Evolutionary conservation across 1,140 invertebrate genomes (phyloP), one percentile per base, ranked within the genome.

Genomic region (Tetragonula clypearis): DNA sequence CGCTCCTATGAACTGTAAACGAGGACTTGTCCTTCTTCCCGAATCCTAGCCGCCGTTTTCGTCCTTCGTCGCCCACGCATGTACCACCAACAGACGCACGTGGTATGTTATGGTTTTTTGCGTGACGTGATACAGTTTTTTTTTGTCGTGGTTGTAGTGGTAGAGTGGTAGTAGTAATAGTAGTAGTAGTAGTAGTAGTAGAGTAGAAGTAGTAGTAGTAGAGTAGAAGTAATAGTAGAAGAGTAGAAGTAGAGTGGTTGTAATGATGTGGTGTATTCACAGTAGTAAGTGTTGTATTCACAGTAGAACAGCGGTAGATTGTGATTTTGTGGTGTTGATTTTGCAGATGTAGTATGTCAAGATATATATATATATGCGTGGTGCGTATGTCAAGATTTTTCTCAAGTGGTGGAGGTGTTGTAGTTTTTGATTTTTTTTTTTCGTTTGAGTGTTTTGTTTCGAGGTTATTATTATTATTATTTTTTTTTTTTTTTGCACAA

Each of bases 1-100:
- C 98, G 93, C 98, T 98, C 95, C 98, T 97, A 96, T 99, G 98
- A 92, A 99, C 98, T 94, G 98, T 99, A 96, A 99, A 98, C 91
- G 98, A 98, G 95, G 97, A 98, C 96, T 98, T 98, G 92, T 98
- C 98, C 95, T 98, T 98, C 96, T 98, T 97, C 95, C 98, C 98
- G 96, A 99, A 99, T 95, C 98, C 98, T 96, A 99, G 97, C 95
- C 98, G 97, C 96, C 98, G 97, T 96, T 98, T 99, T 93, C 98
- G 97, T 96, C 98, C 98, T 98, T 95, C 94, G 93, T 95, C 94
- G 93, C 94, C 94, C 92, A 95, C 93, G 90, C 92, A 95, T 95
- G 93, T 94, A 94, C 93, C 93, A 94, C 92, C 93, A 94, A 95
- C 92, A 95, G 89, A 94, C 92, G 93, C 92, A 93, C 93, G 93